Percentiles rank a stretch among this genome's conserved stretches.
These are phyloP conservation scores for Antennarius maculatus DNA, from an alignment of 2,797 vertebrate species.

Conservation along the genomic window DNA sequence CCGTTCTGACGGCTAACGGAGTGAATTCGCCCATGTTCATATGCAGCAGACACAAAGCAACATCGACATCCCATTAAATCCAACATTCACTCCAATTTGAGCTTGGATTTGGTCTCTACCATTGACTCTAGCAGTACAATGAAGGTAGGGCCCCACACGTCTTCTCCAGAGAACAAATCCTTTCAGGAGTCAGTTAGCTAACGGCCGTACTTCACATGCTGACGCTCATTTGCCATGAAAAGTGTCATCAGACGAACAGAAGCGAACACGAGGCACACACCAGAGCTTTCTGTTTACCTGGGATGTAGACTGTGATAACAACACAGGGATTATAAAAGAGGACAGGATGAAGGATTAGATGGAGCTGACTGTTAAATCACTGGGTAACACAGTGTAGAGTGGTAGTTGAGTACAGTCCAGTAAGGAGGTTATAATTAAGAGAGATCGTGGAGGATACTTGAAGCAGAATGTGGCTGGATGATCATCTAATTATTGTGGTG, in stretches of 20 bases:
- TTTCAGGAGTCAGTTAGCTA: too few relatives aligned
- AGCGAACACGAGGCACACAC: conserved; percentile 66
- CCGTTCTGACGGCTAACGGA: background rate
- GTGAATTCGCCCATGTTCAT: background rate
- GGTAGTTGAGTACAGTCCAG: background rate
- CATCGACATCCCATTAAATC: background rate
- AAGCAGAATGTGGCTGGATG: conserved; percentile 38
- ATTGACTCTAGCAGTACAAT: conserved; percentile 1
- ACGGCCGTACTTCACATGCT: background rate
- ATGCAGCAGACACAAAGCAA: background rate
- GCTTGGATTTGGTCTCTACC: background rate
- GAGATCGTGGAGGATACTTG: conserved; percentile 1
- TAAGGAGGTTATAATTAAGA: background rate
- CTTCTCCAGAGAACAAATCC: background rate
- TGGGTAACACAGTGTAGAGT: conserved; percentile 14
- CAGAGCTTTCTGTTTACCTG: conserved; percentile 79
- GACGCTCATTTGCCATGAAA: conserved; percentile 13
- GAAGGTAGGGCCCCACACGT: conserved; percentile 12
- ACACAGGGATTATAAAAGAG: conserved; percentile 67
- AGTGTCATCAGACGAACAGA: conserved; percentile 25
- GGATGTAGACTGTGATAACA: conserved; percentile 84
- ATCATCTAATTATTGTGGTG: conserved; percentile 1
- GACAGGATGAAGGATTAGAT: conserved; percentile 65
- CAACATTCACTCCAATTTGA: background rate
- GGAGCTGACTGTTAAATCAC: conserved; percentile 42